Evolutionary conservation across 2,888 invertebrate species (phyloP), one percentile per base, ranked within the genome.

Genomic region (Julus scandinavius): DNA sequence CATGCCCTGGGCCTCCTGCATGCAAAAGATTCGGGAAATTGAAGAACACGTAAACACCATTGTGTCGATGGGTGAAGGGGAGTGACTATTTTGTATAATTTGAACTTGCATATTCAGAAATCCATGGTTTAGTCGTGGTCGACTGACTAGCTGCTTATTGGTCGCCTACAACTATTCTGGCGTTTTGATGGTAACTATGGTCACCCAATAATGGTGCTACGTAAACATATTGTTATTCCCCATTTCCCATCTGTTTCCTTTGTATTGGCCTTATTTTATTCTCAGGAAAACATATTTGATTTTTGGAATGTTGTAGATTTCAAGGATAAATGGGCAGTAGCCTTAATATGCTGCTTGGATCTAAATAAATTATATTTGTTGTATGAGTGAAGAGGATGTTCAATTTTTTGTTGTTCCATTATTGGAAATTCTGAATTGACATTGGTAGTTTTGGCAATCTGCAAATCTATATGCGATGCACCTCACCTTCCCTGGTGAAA

Each of bases 31-130:
- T 80, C 29, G 38, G 29, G 80, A 80, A 80, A 80, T 80, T 80
- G 29, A 38, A 80, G 80, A 80, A 80, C 80, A 38, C 38, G 80
- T 80, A 80, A 80, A 80, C 80, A 38, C 29, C 38, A 80, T 80
- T 80, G 80, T 80, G 80, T 38, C 15, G 38, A 80, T 80, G 80
- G 29, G 7, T 29, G 80, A 38, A 38, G 38, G 15, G 80, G 29
- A 11, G 20, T n/a, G n/a, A 38, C 38, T 13, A 29, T 9, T 13
- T 2, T 38, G 80, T 7, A 13, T 38, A 80, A 38, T 80, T 72
- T 80, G 29, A 80, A 63, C 38, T 11, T 29, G 38, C 15, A 80
- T 80, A 29, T 29, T 11, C 13, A 38, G 38, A 13, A 13, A 38
- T 38, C 17, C 80, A 38, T 29, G 11, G 80, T 15, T 29, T 15